Conservation (phyloP, 2,797 vertebrate genomes). For the Scolopax rusticola region DNA sequence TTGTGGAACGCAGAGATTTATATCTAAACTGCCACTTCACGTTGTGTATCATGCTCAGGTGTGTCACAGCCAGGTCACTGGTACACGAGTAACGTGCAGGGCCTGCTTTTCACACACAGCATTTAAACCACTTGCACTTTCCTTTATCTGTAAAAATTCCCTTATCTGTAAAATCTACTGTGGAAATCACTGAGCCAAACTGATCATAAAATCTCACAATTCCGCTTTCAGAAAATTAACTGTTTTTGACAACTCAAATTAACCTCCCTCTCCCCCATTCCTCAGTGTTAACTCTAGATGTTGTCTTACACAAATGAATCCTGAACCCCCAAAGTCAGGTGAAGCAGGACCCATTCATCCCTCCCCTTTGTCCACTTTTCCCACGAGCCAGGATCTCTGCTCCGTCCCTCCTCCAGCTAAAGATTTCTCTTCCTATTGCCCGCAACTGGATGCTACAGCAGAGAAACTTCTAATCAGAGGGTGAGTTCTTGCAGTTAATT, state of each 20-base stretch:
- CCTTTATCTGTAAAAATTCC: not conserved
- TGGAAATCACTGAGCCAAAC: not conserved
- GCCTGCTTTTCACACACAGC: not conserved
- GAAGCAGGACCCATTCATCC: not conserved
- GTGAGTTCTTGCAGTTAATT: constrained; percentile 17
- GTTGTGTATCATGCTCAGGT: not conserved
- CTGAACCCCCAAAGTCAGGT: not conserved
- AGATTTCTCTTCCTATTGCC: not conserved
- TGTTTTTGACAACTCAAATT: not conserved
- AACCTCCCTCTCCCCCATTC: not conserved
- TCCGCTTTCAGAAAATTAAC: not conserved
- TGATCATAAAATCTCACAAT: not conserved
- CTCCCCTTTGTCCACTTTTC: not conserved
- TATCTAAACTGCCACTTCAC: not conserved
- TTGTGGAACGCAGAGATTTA: not conserved
- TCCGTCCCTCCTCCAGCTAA: not conserved
- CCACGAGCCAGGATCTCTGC: not conserved
- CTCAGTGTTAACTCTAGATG: not conserved
- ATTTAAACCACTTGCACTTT: not conserved
- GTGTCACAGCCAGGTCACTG: not conserved
- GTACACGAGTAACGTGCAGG: not conserved
- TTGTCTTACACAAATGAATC: not conserved
- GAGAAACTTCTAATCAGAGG: constrained; percentile 24
- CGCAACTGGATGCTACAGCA: not conserved
- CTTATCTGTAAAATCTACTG: not conserved